These are phyloP conservation scores for Podarcis raffonei DNA, from an alignment of 2,113 vertebrate genomes.

Conservation along the genomic window DNA sequence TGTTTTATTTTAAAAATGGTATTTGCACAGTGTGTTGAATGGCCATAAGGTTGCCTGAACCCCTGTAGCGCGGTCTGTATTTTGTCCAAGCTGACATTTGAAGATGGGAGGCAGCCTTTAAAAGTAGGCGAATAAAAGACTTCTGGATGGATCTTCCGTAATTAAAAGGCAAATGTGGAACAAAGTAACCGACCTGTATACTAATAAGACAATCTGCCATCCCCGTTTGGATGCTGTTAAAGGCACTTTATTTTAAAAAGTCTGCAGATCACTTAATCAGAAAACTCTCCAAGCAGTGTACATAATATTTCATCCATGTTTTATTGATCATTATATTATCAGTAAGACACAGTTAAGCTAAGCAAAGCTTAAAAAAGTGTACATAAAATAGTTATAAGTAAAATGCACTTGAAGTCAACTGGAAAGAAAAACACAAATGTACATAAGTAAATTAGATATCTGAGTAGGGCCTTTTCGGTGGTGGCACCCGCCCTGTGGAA, in stretches of 20 bases:
- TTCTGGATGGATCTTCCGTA: constrained; percentile 11
- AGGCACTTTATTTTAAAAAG: not conserved
- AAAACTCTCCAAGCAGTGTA: no score
- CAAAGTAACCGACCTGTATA: constrained; percentile 12
- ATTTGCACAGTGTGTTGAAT: not conserved
- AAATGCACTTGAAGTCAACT: no score
- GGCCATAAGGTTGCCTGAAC: not conserved
- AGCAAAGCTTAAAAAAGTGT: no score
- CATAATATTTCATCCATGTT: no score
- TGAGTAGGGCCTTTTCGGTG: no score
- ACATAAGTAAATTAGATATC: no score
- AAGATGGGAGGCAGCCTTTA: not conserved
- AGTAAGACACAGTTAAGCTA: no score
- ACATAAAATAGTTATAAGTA: no score
- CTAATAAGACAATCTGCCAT: not conserved
- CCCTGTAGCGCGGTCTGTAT: not conserved
- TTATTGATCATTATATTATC: no score
- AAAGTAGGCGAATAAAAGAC: not conserved
- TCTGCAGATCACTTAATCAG: no score
- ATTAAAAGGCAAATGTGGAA: not conserved
- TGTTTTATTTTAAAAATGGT: not conserved
- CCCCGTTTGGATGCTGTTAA: not conserved
- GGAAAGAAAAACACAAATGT: no score
- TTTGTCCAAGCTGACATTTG: constrained; percentile 23
- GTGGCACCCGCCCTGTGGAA: no score